Conservation (phyloP, 2,797 vertebrate genomes). For the Peromyscus melanophrys region DNA sequence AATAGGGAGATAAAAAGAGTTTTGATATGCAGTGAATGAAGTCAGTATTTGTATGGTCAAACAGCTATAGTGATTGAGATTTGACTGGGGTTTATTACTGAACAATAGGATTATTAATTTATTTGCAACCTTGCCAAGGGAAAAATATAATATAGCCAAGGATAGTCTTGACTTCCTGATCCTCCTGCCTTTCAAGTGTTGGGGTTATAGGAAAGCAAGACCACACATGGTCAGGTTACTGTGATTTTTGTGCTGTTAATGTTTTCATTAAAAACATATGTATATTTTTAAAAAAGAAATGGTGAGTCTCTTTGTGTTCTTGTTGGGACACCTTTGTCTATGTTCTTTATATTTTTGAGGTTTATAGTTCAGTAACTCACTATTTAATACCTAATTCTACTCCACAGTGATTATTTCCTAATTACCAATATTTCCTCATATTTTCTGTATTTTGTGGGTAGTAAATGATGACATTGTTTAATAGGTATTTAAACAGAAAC, state of each 20-base stretch:
- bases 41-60: slow-evolving; percentile 58
- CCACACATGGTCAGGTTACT: not conserved
- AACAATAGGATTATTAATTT: slow-evolving; percentile 58
- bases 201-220: not conserved
- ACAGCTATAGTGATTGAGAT: slow-evolving; percentile 47
- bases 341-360: not conserved
- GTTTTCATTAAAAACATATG: not conserved
- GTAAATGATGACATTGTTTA: not conserved
- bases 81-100: slow-evolving; percentile 64
- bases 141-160: not conserved
- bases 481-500: not conserved
- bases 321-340: not conserved
- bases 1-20: slow-evolving; percentile 57
- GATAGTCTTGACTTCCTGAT: not conserved
- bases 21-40: slow-evolving; percentile 68
- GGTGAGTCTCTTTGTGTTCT: not conserved
- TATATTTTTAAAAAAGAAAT: not conserved
- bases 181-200: not conserved
- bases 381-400: not conserved
- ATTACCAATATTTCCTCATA: not conserved
- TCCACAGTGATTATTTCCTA: too few relatives aligned
- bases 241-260: not conserved
- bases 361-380: not conserved
- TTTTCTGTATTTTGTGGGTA: not conserved
- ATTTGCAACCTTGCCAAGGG: slow-evolving; percentile 56